Base-by-base conservation (phyloP, 2,113 vertebrate genomes). In the Polyodon spathula region DNA sequence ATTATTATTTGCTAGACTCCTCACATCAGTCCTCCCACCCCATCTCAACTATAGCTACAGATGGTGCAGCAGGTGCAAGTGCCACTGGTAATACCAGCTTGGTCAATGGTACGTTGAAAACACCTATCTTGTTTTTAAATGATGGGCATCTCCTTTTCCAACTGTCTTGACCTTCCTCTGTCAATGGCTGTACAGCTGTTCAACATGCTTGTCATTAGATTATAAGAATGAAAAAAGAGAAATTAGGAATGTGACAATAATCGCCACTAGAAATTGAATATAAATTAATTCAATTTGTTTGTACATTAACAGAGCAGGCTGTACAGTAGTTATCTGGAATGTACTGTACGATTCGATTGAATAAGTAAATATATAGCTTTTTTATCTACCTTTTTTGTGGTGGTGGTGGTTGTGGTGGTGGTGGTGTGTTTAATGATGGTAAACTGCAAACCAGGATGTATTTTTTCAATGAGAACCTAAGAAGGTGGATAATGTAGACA, bases 61-160 rank as follows among this genome's bases (percentile, higher is more conserved):
- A 97, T 87, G 95, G 91, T 81, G 90, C 90, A 74, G 88, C 92
- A 86, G 90, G 90, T 81, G 86, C 90, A 87, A 93, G 91, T 84
- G 86, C 92, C 87, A 85, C 90, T 73, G 93, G 90, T 92, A 92
- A 88, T 90, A 80, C 92, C 91, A 93, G 84, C 90, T 91, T 98
- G 88, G 95, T 95, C 91, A 98, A 98, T 97, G 96, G 96, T 98
- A 97, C 78, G 96, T 97, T 86, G 88, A 88, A 67, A 76, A 71
- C 76, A 81, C 84, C 76, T 76, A 75, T 84, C 78, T 82, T 71
- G 74, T 84, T 80, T 74, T 67, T 67, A 60, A 68, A 68, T 78
- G 67, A 69, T 72, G 74, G 79, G 63, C 63, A 67, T 72, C 55
- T 73, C 68, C 84, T 75, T 77, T 70, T 65, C 73, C 78, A 63